Evolutionary conservation across 2,888 invertebrate species (phyloP), one percentile per base, ranked within the genome.

Genomic region (Suillia variegata): DNA sequence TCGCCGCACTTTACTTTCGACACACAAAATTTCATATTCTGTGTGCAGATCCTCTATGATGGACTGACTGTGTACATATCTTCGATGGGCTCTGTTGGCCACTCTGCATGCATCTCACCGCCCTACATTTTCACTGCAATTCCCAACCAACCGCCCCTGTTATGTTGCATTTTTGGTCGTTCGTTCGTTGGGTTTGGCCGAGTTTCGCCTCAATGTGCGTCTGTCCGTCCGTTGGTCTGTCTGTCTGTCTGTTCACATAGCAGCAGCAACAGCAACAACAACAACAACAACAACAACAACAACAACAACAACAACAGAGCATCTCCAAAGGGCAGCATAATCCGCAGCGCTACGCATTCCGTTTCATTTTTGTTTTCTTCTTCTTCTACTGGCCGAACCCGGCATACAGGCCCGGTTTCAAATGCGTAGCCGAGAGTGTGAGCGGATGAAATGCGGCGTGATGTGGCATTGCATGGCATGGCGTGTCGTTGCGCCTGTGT

Each of bases 21-120:
- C 58, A 38, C n/a, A 38, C 13, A 38, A 51, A 58, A 58, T 58
- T 53, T 54, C 53, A 54, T 58, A 53, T 58, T 58, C 26, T 34
- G 49, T 34, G 15, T 6, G 31, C 6, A 34, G 33, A 26, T 54
- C 53, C 38, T 53, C 54, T 54, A 58, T 48, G 52, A 52, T 38
- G 33, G 54, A 38, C n/a, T n/a, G n/a, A n/a, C 26, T 34, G 49
- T 34, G 15, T 6, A 12, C 6, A 34, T 22, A 26, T 54, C 53
- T 26, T 53, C 54, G 48, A 58, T 48, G 52, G 48, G n/a, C n/a
- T n/a, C n/a, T n/a, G n/a, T n/a, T n/a, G n/a, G n/a, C n/a, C n/a
- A n/a, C n/a, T n/a, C n/a, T 38, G 33, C 48, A 38, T 26, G 5
- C 38, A 4, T 10, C 38, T n/a, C 38, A n/a, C 38, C n/a, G 6